Conservation (phyloP, 53 echinoderm and acorn worm species). For the Holothuria leucospilota region DNA sequence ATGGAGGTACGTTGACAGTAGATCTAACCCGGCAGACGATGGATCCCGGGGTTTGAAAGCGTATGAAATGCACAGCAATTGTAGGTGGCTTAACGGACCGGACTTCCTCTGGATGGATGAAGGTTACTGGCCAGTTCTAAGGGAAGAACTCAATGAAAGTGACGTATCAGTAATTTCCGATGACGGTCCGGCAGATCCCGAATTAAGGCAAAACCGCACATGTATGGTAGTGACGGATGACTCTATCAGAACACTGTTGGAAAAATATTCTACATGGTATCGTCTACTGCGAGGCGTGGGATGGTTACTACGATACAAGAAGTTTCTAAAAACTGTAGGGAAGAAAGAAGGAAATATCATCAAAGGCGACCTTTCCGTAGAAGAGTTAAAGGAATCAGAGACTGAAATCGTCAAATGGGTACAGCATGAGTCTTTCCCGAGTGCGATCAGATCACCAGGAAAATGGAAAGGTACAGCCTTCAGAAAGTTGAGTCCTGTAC, state of each 20-base stretch:
- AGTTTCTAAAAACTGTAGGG: not conserved
- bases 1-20: conserved; percentile 58
- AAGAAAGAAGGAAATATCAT: not conserved
- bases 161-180: not conserved
- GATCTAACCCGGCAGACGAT: conserved; percentile 63
- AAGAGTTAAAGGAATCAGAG: conserved; percentile 35
- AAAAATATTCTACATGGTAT: conserved; percentile 57
- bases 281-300: conserved; percentile 26
- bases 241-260: conserved; percentile 17
- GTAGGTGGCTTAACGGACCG: conserved; percentile 63
- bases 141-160: not conserved
- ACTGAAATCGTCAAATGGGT: conserved; percentile 8
- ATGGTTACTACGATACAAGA: conserved; percentile 51
- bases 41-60: conserved; percentile 55
- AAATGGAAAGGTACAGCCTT: conserved; percentile 25
- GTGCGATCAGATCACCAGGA: not conserved
- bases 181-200: not conserved
- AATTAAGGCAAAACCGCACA: not conserved
- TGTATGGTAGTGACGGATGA: not conserved
- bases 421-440: not conserved
- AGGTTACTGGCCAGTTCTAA: conserved; percentile 45
- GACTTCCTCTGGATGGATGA: conserved; percentile 54
- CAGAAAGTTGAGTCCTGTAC: conserved; percentile 53
- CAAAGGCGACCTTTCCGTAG: not conserved
- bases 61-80: conserved; percentile 1